Conservation (phyloP, 2,888 invertebrate genomes). For the Andrena dorsata region DNA sequence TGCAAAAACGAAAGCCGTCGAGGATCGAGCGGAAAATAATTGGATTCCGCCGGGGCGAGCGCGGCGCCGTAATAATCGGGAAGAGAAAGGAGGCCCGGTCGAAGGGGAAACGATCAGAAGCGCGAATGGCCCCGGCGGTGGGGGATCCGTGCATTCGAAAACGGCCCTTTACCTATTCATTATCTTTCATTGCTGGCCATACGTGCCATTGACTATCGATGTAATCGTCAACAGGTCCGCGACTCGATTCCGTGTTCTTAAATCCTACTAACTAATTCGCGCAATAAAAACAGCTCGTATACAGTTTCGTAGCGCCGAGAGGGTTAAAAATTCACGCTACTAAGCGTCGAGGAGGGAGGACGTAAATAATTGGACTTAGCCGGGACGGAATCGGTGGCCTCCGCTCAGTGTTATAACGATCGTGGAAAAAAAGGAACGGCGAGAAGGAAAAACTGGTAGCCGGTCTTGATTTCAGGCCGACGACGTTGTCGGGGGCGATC, state of each 20-base stretch:
- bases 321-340: not conserved
- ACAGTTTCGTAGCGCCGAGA: too few species aligned
- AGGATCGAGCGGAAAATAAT: constrained; percentile 52
- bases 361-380: constrained; percentile 75
- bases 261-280: too few species aligned
- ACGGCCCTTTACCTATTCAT: constrained; percentile 39
- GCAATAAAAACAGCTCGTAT: too few species aligned
- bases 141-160: not conserved
- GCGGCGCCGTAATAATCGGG: constrained; percentile 26
- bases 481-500: constrained; percentile 33
- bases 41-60: constrained; percentile 45
- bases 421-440: constrained; percentile 43
- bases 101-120: not conserved
- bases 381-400: constrained; percentile 65
- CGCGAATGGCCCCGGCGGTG: not conserved
- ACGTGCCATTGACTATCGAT: not conserved
- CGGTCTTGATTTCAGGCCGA: constrained; percentile 71
- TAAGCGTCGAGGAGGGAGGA: constrained; percentile 8
- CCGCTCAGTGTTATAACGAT: constrained; percentile 74
- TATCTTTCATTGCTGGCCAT: not conserved
- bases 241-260: too few species aligned
- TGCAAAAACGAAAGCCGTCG: constrained; percentile 37
- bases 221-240: constrained; percentile 1
- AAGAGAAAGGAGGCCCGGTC: constrained; percentile 10
- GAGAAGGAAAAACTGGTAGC: constrained; percentile 59